Evolutionary conservation across 2,113 vertebrate species (phyloP).

Genomic region (Solea senegalensis): DNA sequence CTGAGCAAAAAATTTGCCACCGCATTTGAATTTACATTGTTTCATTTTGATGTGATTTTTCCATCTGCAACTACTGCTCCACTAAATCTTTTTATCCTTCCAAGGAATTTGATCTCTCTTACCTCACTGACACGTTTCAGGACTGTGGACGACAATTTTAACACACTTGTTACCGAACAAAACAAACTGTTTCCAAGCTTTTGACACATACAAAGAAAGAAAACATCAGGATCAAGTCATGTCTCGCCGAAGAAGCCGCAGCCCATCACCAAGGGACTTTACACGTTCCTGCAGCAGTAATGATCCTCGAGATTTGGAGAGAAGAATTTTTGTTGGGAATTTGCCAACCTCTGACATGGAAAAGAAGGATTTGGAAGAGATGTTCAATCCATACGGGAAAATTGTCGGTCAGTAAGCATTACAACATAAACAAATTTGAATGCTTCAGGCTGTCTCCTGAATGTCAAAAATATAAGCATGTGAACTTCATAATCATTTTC

Average conservation of each 20-base stretch:
- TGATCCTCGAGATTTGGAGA: conserved; percentile 88
- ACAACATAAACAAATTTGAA: conserved; percentile 26
- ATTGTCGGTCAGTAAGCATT: conserved; percentile 87
- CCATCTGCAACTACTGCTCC: conserved; percentile 33
- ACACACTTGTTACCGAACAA: conserved; percentile 46
- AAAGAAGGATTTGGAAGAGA: conserved; percentile 88
- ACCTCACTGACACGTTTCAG: conserved; percentile 79
- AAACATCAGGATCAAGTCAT: conserved; percentile 76
- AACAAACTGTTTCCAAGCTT: conserved; percentile 46
- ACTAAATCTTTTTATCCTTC: conserved; percentile 43
- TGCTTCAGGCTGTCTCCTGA: conserved; percentile 1
- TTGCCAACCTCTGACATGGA: conserved; percentile 89
- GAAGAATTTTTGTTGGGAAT: conserved; percentile 92
- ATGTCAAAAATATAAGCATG: conserved; percentile 30
- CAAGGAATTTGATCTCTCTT: conserved; percentile 75
- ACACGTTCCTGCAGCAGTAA: conserved; percentile 83
- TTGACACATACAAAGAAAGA: conserved; percentile 65
- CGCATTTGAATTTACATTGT: conserved; percentile 31
- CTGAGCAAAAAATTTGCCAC: conserved; percentile 7
- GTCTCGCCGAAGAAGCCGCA: conserved; percentile 87
- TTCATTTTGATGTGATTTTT: conserved; percentile 30
- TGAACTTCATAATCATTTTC: conserved; percentile 6
- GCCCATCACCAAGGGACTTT: conserved; percentile 73
- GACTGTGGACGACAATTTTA: conserved; percentile 71
- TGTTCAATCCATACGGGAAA: conserved; percentile 87